Base-by-base conservation (phyloP, 2,113 vertebrate species). In the Xenopus laevis region DNA sequence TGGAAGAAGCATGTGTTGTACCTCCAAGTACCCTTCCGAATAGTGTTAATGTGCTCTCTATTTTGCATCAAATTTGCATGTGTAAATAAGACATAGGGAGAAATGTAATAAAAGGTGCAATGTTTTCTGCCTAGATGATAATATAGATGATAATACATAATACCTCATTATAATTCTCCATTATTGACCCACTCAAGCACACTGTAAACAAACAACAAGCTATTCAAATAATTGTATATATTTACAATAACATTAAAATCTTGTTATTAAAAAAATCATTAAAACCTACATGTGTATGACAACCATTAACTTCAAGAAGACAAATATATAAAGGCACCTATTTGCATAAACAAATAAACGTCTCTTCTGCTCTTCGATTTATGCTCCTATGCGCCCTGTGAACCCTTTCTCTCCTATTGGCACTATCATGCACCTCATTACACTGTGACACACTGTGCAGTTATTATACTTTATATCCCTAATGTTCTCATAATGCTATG, bases 261-360 rank as follows among this genome's bases (percentile, higher is more conserved):
- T 3, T n/a, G 53, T 55, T 55, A 55, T 55, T 55, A n/a, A 55
- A 55, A 55, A 55, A 8, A 55, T 55, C 53, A 55, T 55, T 55
- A 55, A 55, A 55, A 55, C 16, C 15, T n/a, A 8, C 17, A 55
- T 55, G 17, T 9, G 16, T 16, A 55, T 55, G 53, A 55, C 17
- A 55, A 4, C 53, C 53, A 55, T 55, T 55, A 55, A 55, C 15
- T 55, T 55, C 16, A n/a, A 9, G 5, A n/a, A 55, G 53, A 55
- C 17, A 55, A 55, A 55, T 55, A 18, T 55, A 16, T 16, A n/a
- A n/a, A 55, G 15, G 6, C 16, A 1, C 16, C 7, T 16, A 55
- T 55, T 55, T 55, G 53, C 53, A 55, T 55, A 55, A 55, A 55
- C 53, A 55, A 55, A 55, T 55, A 55, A 55, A 55, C 18, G 53